A percentile compares a stretch with the other conserved stretches of the same genome.
Conservation (phyloP, 2,888 invertebrate genomes). For the Callimorpha dominula region DNA sequence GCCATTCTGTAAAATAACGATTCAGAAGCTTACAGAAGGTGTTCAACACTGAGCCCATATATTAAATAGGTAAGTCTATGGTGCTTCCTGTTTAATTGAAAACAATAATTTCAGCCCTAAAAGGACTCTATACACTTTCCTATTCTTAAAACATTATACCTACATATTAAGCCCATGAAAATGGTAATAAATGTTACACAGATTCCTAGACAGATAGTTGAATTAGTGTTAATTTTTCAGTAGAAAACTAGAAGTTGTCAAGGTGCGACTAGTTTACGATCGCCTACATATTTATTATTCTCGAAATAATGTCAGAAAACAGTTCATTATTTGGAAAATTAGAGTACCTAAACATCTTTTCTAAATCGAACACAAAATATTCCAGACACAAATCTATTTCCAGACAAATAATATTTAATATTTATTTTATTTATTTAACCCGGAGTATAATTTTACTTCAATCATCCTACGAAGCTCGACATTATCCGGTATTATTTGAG, state of each 20-base stretch:
- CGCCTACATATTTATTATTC: background rate
- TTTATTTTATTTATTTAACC: too few species aligned
- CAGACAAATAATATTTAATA: conserved; percentile 5
- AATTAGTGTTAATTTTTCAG: background rate
- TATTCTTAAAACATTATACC: background rate
- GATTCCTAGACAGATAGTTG: background rate
- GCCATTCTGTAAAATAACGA: too few species aligned
- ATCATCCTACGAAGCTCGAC: conserved; percentile 20
- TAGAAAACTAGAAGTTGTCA: background rate
- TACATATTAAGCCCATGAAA: background rate
- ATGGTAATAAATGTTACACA: background rate
- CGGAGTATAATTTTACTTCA: conserved; percentile 21
- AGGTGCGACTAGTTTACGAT: background rate
- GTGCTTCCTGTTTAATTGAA: too few species aligned
- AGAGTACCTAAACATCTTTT: background rate
- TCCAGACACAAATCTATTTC: background rate
- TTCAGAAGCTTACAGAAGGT: too few species aligned
- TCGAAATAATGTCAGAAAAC: background rate
- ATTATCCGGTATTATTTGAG: conserved; percentile 33
- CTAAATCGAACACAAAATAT: background rate
- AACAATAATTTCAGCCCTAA: too few species aligned
- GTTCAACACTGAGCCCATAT: too few species aligned
- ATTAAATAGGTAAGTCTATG: too few species aligned
- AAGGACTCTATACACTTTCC: background rate
- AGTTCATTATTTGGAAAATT: background rate